Evolutionary conservation across 2,888 invertebrate genomes (phyloP).

Genomic region (Autographa pulchrina): DNA sequence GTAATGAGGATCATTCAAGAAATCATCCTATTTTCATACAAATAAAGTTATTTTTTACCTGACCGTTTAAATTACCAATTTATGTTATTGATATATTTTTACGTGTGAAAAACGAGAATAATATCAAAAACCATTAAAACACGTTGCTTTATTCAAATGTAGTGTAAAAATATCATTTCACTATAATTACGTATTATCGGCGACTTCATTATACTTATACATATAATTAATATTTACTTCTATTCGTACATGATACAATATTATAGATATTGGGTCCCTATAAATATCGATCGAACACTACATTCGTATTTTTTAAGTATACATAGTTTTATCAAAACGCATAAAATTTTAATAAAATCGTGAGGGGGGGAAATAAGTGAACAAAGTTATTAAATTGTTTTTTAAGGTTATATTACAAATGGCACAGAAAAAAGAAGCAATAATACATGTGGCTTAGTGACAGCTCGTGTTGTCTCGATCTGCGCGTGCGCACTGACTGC

Average conservation of each 20-base stretch:
- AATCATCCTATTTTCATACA: slow-evolving; percentile 9
- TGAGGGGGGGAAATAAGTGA: slow-evolving; percentile 41
- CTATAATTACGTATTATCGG: slow-evolving; percentile 48
- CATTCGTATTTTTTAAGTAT: slow-evolving; percentile 32
- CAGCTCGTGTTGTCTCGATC: slow-evolving; percentile 7
- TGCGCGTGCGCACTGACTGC: not conserved
- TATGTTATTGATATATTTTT: too few species aligned
- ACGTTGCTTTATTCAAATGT: slow-evolving; percentile 25
- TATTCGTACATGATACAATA: slow-evolving; percentile 49
- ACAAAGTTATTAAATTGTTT: slow-evolving; percentile 50
- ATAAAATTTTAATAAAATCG: not conserved
- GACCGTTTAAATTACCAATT: not conserved
- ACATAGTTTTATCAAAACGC: slow-evolving; percentile 26
- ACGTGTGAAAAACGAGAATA: not conserved
- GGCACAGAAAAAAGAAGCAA: slow-evolving; percentile 69
- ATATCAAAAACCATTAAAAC: slow-evolving; percentile 23
- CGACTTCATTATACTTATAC: slow-evolving; percentile 30
- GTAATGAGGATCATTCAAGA: too few species aligned
- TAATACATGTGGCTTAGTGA: slow-evolving; percentile 24
- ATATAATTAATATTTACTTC: slow-evolving; percentile 18
- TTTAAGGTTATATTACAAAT: slow-evolving; percentile 60
- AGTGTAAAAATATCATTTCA: slow-evolving; percentile 51
- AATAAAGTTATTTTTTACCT: slow-evolving; percentile 8
- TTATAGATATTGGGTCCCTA: slow-evolving; percentile 60
- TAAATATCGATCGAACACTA: slow-evolving; percentile 46